These are phyloP conservation scores for Conchocele bisecta DNA, from an alignment of 2,888 invertebrate genomes.

Conservation along the genomic window DNA sequence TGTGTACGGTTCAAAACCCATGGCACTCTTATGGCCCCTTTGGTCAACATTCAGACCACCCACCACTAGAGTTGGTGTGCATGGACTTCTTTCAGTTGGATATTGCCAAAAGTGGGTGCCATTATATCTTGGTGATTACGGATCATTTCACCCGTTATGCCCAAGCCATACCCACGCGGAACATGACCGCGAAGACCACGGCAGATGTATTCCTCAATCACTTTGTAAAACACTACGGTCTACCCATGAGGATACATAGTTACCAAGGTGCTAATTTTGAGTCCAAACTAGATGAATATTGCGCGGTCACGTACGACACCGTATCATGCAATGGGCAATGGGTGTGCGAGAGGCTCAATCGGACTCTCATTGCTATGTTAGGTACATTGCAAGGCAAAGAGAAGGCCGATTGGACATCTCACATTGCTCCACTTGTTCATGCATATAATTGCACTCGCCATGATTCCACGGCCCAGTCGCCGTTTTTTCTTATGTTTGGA, in stretches of 20 bases:
- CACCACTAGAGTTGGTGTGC: no score
- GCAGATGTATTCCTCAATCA: background rate
- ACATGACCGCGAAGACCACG: background rate
- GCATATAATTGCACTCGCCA: conserved; percentile 2
- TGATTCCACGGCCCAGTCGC: background rate
- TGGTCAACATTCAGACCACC: no score
- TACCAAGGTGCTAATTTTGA: conserved; percentile 33
- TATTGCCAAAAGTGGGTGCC: no score
- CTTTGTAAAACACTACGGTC: background rate
- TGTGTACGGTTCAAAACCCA: no score
- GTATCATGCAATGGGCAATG: background rate
- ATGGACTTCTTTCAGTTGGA: no score
- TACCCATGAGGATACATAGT: no score
- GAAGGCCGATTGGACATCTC: conserved; percentile 8
- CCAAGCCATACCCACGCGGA: background rate
- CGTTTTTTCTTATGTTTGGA: no score
- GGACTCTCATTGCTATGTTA: no score
- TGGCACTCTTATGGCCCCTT: no score
- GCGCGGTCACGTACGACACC: background rate
- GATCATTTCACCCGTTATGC: no score
- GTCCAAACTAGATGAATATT: conserved; percentile 3
- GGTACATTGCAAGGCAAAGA: background rate
- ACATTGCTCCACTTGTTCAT: conserved; percentile 11
- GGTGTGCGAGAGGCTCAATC: no score
- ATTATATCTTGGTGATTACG: no score